Evolutionary conservation across 1,140 invertebrate genomes (phyloP), one percentile per base, ranked within the genome.

Genomic region (Batillaria attramentaria): DNA sequence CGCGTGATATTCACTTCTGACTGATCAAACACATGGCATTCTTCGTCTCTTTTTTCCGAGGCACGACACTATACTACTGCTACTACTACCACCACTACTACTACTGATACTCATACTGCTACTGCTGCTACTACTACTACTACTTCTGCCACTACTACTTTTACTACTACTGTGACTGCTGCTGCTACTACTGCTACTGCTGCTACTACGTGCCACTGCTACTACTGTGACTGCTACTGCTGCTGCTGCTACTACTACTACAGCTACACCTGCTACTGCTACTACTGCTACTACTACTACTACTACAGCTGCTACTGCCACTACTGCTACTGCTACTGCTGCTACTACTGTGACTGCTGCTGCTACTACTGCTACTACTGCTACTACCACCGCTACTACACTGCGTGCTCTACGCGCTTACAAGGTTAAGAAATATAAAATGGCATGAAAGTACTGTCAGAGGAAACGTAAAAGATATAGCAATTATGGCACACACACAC

Each of bases 181-280:
- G n/a, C 50, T 54, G n/a, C 50, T 54, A 54, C 50, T 54, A 54
- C 50, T 54, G n/a, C 50, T 54, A 54, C 50, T 54, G n/a, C 50
- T 54, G n/a, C 50, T 54, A 54, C 50, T 54, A 54, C 50, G 16
- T 54, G 50, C 50, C 50, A 54, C 50, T 54, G 50, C 50, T 54
- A 54, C 50, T 54, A 54, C 50, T n/a, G n/a, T n/a, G 16, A 54
- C 50, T 54, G n/a, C 50, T 54, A 54, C 50, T 54, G n/a, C 50
- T 54, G n/a, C 50, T 54, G n/a, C 50, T 54, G n/a, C 50, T 54
- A 54, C 50, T 54, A 54, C 50, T 54, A 54, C 50, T 54, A 54
- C 50, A 16, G n/a, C 50, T 54, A 54, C 50, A 16, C 16, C 50
- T 54, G n/a, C 50, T 54, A 54, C 50, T 54, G n/a, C 50, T 54